Base-by-base conservation (phyloP, 2,888 invertebrate genomes). In the Cantharis rustica region DNA sequence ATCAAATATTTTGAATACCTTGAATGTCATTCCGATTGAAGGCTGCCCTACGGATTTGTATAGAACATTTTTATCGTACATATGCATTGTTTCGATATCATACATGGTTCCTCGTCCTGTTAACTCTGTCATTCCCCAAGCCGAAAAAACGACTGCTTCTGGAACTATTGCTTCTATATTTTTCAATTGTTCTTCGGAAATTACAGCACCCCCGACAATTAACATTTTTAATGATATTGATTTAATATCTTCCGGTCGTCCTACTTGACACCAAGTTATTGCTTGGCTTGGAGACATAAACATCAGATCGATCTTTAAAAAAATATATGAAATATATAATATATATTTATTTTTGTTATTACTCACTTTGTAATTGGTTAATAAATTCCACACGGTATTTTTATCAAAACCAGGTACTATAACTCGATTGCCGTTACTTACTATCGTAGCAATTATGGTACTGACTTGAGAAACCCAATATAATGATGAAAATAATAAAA, bases 1-100 rank as follows among this genome's bases (percentile, higher is more conserved):
- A n/a, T n/a, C n/a, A n/a, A n/a, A n/a, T n/a, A 17, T 17, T 17
- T 17, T 63, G 13, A 5, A 13, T 82, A 89, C 89, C 80, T 88
- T 82, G 73, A 87, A 88, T 10, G 73, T 68, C 13, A 69, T 31
- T 16, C 73, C 73, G 9, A 16, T 3, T 20, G 11, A 5, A 13
- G 47, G 61, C 7, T 23, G 20, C 7, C 73, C 73, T 61, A 73
- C 27, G 16, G 63, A n/a, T 17, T n/a, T 69, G 13, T 15, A 47
- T 0, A 17, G 3, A 4, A 20, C 9, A 16, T 11, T 23, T n/a
- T 11, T 61, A 7, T 15, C 9, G 11, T n/a, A 15, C 2, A 15
- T 62, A 11, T 10, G 11, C 3, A 62, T 7, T 15, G 1, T 1
- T 5, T 16, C 10, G 9, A 31, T 16, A 0, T 26, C 27, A n/a